Evolutionary conservation across 2,888 invertebrate genomes (phyloP), one percentile per base, ranked within the genome.

Genomic region (Plutella xylostella): DNA sequence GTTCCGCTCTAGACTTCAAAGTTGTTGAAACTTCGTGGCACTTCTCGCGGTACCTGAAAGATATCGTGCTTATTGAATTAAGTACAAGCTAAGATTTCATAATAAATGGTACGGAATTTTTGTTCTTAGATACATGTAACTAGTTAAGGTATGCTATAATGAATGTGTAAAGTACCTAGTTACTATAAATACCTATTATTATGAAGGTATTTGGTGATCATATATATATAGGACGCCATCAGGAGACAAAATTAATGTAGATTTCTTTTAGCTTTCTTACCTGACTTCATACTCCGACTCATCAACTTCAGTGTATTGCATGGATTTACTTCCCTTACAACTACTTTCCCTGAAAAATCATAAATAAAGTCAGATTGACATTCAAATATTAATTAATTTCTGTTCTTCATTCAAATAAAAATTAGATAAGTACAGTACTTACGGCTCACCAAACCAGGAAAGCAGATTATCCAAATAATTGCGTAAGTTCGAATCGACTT

Each of bases 401-500:
- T 5, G 5, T 25, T 7, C 25, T 25, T 25, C 25, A 25, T 7
- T 25, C 25, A 25, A 25, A 11, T 25, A 25, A 25, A 7, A 5
- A 25, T 7, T 25, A 25, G 25, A 25, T 25, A 7, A 33, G 33
- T n/a, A 12, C 37, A 31, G 6, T 44, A 71, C 79, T 76, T 42
- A 80, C 80, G 78, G 68, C 28, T 80, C 78, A 0, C 79, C 80
- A 44, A 82, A 71, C 82, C 79, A 78, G 4, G 74, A 52, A 33
- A 61, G 60, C 42, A 78, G 52, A 38, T 64, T 68, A 25, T 70
- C 56, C 2, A 82, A 52, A 45, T 79, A 79, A 0, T 56, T 45
- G 12, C 77, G 61, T 14, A 82, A 52, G 28, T 73, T 67, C 3
- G 49, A 48, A 47, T 82, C 82, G 28, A 79, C 78, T 0, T 68